Conservation (phyloP, 2,113 vertebrate species). For the Asarcornis scutulata region DNA sequence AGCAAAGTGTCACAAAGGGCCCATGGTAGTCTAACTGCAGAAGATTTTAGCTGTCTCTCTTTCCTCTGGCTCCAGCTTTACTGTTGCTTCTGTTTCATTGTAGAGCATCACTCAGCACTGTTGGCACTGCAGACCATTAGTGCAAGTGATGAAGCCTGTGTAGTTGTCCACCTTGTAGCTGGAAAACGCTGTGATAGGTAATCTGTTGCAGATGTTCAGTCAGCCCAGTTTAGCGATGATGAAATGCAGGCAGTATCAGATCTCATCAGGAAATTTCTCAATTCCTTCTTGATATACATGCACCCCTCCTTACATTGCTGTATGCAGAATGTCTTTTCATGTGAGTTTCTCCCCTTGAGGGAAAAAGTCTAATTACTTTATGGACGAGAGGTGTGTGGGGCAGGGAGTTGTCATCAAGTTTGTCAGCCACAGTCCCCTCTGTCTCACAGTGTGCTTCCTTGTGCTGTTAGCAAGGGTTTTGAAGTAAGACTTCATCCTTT, state of each 20-base stretch:
- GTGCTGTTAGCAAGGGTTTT: background rate
- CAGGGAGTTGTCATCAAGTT: fast-evolving
- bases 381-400: background rate
- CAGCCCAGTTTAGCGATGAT: background rate
- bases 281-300: background rate
- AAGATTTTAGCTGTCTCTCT: background rate
- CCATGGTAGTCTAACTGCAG: background rate
- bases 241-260: background rate
- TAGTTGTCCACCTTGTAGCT: background rate
- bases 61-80: background rate
- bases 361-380: background rate
- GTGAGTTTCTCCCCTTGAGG: background rate
- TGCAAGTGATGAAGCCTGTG: background rate
- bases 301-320: background rate
- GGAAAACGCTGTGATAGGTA: background rate
- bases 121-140: background rate
- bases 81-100: background rate
- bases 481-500: background rate
- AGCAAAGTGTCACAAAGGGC: background rate
- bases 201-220: background rate
- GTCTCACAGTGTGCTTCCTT: background rate
- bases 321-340: background rate
- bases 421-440: background rate
- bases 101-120: background rate
- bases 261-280: background rate